Percentiles rank a stretch among this genome's conserved stretches.
These are phyloP conservation scores for Lytechinus pictus DNA, from an alignment of 35 echinoderm and acorn worm species.

Conservation along the genomic window DNA sequence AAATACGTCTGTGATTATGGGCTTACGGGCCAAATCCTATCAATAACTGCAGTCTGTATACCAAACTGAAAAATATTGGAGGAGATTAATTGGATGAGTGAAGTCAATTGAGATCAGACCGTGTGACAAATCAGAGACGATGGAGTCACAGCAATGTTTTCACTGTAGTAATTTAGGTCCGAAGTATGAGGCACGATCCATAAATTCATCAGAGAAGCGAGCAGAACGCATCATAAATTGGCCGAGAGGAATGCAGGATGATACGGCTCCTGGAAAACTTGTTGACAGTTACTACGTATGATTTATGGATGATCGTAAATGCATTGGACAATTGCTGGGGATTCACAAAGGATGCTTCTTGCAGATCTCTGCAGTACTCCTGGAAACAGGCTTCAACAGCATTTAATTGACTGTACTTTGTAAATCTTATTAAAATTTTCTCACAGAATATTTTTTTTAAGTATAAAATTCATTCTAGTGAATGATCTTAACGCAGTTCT, in stretches of 20 bases:
- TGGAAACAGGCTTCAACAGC: too few species aligned
- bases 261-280: not conserved
- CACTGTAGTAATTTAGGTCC: not conserved
- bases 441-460: too few species aligned
- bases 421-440: too few species aligned
- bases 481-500: too few species aligned
- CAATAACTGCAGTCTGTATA: not conserved
- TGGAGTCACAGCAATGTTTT: not conserved
- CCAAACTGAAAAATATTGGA: not conserved
- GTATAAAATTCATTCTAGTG: too few species aligned
- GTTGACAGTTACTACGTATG: not conserved
- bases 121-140: not conserved
- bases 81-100: not conserved
- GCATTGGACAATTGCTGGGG: not conserved
- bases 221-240: not conserved
- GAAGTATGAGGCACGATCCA: not conserved
- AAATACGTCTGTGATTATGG: not conserved
- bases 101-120: not conserved
- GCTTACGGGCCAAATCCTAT: not conserved
- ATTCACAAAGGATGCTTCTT: not conserved
- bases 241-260: not conserved
- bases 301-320: slow-evolving; percentile 6
- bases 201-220: slow-evolving; percentile 1
- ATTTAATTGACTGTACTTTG: too few species aligned
- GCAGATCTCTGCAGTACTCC: too few species aligned